Evolutionary conservation across 2,797 vertebrate species (phyloP).

Genomic region (Pseudomugil gertrudae): DNA sequence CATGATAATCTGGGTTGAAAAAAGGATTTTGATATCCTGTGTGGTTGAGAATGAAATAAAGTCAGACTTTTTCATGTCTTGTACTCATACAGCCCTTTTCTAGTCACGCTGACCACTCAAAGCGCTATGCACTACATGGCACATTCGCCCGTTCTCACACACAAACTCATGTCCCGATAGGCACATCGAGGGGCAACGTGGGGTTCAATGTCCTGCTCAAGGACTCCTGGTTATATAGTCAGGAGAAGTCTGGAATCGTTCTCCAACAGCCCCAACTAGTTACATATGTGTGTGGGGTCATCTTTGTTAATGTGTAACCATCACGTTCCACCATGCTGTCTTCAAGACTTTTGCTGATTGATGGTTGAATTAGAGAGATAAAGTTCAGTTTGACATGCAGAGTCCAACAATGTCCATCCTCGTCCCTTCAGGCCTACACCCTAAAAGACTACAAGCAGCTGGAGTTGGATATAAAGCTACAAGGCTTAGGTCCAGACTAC

Average conservation of each 20-base stretch:
- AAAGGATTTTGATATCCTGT: background rate
- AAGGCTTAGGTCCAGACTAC: conserved; percentile 88
- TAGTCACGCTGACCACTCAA: too few relatives aligned
- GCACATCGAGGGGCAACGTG: too few relatives aligned
- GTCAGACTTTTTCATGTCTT: conserved; percentile 21
- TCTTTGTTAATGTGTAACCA: too few relatives aligned
- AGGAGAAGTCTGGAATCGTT: too few relatives aligned
- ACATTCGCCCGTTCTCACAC: too few relatives aligned
- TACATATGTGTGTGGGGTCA: too few relatives aligned
- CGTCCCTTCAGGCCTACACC: conserved; percentile 67
- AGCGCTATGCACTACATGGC: too few relatives aligned
- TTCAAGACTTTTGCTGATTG: background rate
- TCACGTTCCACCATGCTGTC: background rate
- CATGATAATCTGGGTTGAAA: background rate
- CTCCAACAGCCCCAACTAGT: too few relatives aligned
- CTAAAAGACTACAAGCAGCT: conserved; percentile 79
- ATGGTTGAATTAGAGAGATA: background rate
- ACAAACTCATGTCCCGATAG: too few relatives aligned
- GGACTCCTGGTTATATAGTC: too few relatives aligned
- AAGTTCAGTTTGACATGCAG: conserved; percentile 15
- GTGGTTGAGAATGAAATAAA: conserved; percentile 1
- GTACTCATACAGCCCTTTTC: too few relatives aligned
- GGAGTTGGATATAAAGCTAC: conserved; percentile 80
- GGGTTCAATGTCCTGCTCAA: too few relatives aligned
- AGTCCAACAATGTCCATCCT: conserved; percentile 1